A percentile compares a stretch with the other conserved stretches of the same genome.
phyloP scores from a whole-genome alignment of 2,888 invertebrate species.

The Galeopsomyia nigrocyanea region DNA sequence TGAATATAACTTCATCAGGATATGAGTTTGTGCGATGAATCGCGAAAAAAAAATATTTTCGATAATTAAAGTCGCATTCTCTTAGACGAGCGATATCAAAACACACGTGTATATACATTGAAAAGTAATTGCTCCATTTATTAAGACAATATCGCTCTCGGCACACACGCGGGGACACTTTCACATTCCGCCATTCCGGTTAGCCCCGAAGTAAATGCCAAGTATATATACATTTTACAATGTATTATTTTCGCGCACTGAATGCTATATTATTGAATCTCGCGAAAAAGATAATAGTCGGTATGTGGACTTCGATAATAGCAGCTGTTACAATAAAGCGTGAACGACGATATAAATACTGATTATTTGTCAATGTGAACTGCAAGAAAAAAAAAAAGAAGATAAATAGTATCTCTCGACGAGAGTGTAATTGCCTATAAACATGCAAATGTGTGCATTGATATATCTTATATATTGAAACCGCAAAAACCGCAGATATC shows the following conservation, averaged over 20 bases:
- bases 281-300: slow-evolving; percentile 15
- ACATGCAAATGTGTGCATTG: neutral
- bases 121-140: too few relatives aligned
- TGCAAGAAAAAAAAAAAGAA: slow-evolving; percentile 3
- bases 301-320: slow-evolving; percentile 15
- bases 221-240: neutral
- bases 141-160: too few relatives aligned
- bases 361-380: neutral
- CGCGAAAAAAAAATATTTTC: too few relatives aligned
- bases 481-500: slow-evolving; percentile 13
- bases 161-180: slow-evolving; percentile 15
- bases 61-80: too few relatives aligned
- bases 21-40: too few relatives aligned
- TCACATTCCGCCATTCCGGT: slow-evolving; percentile 42
- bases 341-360: neutral
- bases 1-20: too few relatives aligned
- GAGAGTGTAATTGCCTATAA: neutral
- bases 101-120: too few relatives aligned
- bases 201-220: neutral
- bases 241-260: slow-evolving; percentile 12
- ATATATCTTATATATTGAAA: slow-evolving; percentile 3
- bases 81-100: too few relatives aligned
- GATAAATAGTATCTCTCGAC: neutral
- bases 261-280: slow-evolving; percentile 2
- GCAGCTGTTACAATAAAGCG: slow-evolving; percentile 18